A percentile compares a stretch with the other conserved stretches of the same genome.
These are phyloP conservation scores for Scomber colias DNA, from an alignment of 2,113 vertebrate species.

Conservation along the genomic window DNA sequence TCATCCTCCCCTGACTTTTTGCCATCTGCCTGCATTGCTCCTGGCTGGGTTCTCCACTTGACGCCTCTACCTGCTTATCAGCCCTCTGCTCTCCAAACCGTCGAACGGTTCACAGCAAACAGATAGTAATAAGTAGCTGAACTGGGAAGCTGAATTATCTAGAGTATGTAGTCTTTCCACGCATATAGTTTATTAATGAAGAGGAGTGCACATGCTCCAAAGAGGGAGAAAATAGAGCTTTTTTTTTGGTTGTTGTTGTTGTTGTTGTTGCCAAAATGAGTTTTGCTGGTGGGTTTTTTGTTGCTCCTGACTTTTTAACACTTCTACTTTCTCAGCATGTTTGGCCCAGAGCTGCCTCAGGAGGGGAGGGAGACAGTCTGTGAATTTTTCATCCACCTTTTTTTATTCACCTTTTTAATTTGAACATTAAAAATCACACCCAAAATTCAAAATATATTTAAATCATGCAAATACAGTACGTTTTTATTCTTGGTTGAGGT, in stretches of 20 bases:
- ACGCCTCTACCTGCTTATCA: constrained; percentile 21
- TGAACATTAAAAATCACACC: too few species aligned
- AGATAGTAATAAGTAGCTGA: constrained; percentile 20
- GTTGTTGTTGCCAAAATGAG: not conserved
- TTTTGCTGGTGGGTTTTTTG: not conserved
- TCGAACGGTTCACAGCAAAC: constrained; percentile 23
- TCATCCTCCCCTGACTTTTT: constrained; percentile 24
- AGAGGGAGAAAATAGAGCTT: not conserved
- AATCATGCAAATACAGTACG: too few species aligned
- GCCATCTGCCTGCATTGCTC: constrained; percentile 44
- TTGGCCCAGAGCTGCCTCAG: too few species aligned
- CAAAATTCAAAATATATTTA: too few species aligned
- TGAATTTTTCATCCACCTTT: too few species aligned
- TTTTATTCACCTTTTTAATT: too few species aligned
- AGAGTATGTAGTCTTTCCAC: not conserved
- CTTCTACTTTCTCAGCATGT: not conserved
- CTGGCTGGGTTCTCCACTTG: constrained; percentile 15
- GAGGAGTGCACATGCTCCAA: not conserved
- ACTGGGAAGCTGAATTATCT: constrained; percentile 8
- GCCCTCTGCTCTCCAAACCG: constrained; percentile 8
- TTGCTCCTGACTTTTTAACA: constrained; percentile 12
- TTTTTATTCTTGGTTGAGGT: too few species aligned
- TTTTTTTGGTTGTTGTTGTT: not conserved
- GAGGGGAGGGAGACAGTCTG: too few species aligned
- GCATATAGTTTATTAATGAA: constrained; percentile 35